Evolutionary conservation across 2,888 invertebrate genomes (phyloP).

Genomic region (Prostheceraeus crozeri): DNA sequence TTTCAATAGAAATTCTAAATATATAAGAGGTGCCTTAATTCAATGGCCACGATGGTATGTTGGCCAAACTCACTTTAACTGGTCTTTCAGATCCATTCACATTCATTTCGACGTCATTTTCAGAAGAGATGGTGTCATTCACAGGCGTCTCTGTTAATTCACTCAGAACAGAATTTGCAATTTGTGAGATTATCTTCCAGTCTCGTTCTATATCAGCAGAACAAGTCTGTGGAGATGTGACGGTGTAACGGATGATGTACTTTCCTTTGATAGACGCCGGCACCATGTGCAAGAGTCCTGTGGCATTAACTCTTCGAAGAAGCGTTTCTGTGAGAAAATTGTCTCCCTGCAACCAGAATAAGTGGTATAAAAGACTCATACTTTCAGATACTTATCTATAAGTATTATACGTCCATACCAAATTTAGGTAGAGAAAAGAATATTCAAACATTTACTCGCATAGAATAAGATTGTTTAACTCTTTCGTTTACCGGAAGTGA

Average conservation of each 20-base stretch:
- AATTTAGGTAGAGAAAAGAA: too few relatives aligned
- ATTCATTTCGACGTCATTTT: slow-evolving; percentile 8
- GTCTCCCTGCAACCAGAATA: slow-evolving; percentile 66
- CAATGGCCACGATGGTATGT: too few relatives aligned
- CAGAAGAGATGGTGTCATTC: not conserved
- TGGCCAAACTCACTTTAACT: too few relatives aligned
- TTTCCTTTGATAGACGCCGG: slow-evolving; percentile 79
- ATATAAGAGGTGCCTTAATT: too few relatives aligned
- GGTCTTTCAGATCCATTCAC: too few relatives aligned
- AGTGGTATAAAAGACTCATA: not conserved
- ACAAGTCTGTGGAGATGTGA: slow-evolving; percentile 75
- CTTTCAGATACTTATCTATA: slow-evolving; percentile 7
- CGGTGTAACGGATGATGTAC: slow-evolving; percentile 79
- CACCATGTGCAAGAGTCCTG: slow-evolving; percentile 83
- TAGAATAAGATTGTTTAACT: too few relatives aligned
- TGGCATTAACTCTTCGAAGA: slow-evolving; percentile 75
- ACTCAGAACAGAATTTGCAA: slow-evolving; percentile 50
- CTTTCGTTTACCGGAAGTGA: too few relatives aligned
- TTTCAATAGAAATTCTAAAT: too few relatives aligned
- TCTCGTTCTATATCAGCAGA: slow-evolving; percentile 65
- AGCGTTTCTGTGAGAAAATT: slow-evolving; percentile 71
- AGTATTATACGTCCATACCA: too few relatives aligned
- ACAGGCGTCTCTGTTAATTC: slow-evolving; percentile 27
- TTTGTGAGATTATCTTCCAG: slow-evolving; percentile 63
- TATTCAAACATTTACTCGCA: too few relatives aligned